phyloP scores from a whole-genome alignment of 2,797 vertebrate genomes.

The Oryzias sinensis region DNA sequence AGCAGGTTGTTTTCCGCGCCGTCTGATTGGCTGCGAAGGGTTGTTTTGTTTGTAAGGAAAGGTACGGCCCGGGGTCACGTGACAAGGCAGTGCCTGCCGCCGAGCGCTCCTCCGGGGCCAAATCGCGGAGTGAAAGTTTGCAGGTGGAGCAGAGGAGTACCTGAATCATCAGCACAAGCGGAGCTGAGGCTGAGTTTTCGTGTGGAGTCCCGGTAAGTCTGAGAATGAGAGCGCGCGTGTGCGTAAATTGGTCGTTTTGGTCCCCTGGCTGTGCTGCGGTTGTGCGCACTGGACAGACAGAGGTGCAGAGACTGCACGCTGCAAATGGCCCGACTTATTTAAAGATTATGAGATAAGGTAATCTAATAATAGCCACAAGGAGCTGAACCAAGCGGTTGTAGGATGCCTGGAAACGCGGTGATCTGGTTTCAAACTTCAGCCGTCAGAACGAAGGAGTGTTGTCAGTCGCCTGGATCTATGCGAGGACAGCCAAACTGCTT shows the following conservation, averaged over 20 bases:
- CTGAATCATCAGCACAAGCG: background rate
- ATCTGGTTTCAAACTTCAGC: conserved; percentile 1
- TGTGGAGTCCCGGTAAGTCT: conserved; percentile 38
- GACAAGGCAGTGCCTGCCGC: conserved; percentile 31
- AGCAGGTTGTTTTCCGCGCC: too few species aligned
- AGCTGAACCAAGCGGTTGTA: conserved; percentile 38
- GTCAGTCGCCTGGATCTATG: background rate
- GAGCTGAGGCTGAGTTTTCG: background rate
- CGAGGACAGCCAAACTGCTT: background rate
- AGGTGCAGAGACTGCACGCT: conserved; percentile 11
- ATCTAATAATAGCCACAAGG: conserved; percentile 59
- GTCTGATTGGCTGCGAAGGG: conserved; percentile 13
- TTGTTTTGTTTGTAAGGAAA: conserved; percentile 5
- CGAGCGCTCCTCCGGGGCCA: conserved; percentile 33
- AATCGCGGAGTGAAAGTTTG: conserved; percentile 27
- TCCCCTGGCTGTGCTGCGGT: conserved; percentile 2
- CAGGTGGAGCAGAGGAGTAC: conserved; percentile 56
- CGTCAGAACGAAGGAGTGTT: background rate
- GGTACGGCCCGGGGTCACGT: conserved; percentile 46
- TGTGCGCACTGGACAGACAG: conserved; percentile 25
- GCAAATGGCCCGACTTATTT: conserved; percentile 41
- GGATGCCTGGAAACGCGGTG: conserved; percentile 13
- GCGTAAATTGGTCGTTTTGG: conserved; percentile 3
- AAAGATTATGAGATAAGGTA: conserved; percentile 57
- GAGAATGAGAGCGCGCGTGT: background rate